Percentiles rank a stretch among this genome's conserved stretches.
phyloP scores from a whole-genome alignment of 2,113 vertebrate species.

The Burhinus bistriatus region DNA sequence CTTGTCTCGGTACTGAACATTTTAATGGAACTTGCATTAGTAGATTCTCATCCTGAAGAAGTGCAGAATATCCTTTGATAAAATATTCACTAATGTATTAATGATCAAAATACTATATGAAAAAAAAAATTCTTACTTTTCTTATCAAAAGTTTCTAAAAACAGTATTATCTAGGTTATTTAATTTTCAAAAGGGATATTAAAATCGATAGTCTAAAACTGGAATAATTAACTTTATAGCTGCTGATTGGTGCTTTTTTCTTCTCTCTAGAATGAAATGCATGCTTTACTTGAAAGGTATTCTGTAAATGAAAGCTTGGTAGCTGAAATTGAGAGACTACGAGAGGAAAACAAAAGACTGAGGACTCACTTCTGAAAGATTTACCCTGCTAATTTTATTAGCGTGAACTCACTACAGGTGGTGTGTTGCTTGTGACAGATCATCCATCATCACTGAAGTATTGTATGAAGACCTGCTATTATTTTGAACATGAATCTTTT shows the following conservation, averaged over 20 bases:
- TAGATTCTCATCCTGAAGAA: background rate
- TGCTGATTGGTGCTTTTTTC: background rate
- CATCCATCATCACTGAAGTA: slow-evolving; percentile 3
- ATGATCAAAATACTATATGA: slow-evolving; percentile 41
- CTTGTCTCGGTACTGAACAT: background rate
- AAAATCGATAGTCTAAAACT: background rate
- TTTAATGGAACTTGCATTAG: slow-evolving; percentile 33
- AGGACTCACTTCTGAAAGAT: slow-evolving; percentile 85
- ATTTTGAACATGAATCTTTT: background rate
- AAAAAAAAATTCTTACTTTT: background rate
- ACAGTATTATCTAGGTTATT: background rate
- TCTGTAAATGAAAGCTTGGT: slow-evolving; percentile 93
- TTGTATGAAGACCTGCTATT: slow-evolving; percentile 26
- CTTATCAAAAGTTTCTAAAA: slow-evolving; percentile 15
- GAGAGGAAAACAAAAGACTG: slow-evolving; percentile 91
- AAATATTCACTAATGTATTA: slow-evolving; percentile 54
- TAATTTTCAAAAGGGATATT: slow-evolving; percentile 2
- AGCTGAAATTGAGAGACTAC: slow-evolving; percentile 91
- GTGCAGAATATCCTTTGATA: slow-evolving; percentile 49
- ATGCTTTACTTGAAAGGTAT: slow-evolving; percentile 87
- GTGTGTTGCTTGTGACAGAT: background rate
- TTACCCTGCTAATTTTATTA: background rate
- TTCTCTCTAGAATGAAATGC: slow-evolving; percentile 89
- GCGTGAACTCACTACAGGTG: background rate
- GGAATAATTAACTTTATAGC: background rate